A percentile compares a stretch with the other conserved stretches of the same genome.
These are phyloP conservation scores for Aleiodes testaceus DNA, from an alignment of 2,888 invertebrate genomes.

Conservation along the genomic window DNA sequence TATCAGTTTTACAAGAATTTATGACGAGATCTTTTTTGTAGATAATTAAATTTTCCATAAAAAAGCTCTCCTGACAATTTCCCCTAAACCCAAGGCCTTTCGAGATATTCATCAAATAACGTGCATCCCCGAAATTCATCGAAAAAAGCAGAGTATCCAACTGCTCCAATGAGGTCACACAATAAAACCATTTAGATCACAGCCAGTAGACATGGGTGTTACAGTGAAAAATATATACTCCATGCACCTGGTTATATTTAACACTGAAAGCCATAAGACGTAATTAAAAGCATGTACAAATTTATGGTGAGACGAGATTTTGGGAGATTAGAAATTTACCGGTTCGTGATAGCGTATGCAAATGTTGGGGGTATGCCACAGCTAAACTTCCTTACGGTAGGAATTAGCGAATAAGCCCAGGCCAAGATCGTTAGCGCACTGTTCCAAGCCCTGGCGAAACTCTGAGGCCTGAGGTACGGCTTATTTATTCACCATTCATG, in stretches of 20 bases:
- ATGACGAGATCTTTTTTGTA: background rate
- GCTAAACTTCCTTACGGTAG: slow-evolving; percentile 46
- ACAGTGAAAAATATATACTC: slow-evolving; percentile 7
- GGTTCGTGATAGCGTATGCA: slow-evolving; percentile 33
- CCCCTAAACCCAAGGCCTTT: background rate
- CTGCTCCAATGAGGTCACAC: no score
- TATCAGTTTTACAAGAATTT: no score
- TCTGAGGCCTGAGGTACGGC: slow-evolving; percentile 13
- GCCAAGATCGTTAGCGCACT: slow-evolving; percentile 25
- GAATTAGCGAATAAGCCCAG: slow-evolving; percentile 49
- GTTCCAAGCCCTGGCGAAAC: slow-evolving; percentile 5
- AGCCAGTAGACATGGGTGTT: no score
- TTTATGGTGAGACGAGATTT: slow-evolving; percentile 34
- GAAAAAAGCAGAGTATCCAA: no score
- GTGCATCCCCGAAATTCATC: no score
- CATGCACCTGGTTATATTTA: slow-evolving; percentile 2
- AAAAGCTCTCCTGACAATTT: no score
- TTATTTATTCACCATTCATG: slow-evolving; percentile 28
- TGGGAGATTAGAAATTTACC: slow-evolving; percentile 33
- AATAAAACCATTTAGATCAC: no score
- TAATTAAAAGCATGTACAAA: slow-evolving; percentile 32
- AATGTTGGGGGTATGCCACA: slow-evolving; percentile 35
- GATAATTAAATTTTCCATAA: no score
- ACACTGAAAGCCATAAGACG: slow-evolving; percentile 11
- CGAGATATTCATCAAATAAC: no score